Percentiles rank a stretch among this genome's conserved stretches.
Conservation (phyloP, 2,797 vertebrate genomes). For the Trematomus bernacchii region DNA sequence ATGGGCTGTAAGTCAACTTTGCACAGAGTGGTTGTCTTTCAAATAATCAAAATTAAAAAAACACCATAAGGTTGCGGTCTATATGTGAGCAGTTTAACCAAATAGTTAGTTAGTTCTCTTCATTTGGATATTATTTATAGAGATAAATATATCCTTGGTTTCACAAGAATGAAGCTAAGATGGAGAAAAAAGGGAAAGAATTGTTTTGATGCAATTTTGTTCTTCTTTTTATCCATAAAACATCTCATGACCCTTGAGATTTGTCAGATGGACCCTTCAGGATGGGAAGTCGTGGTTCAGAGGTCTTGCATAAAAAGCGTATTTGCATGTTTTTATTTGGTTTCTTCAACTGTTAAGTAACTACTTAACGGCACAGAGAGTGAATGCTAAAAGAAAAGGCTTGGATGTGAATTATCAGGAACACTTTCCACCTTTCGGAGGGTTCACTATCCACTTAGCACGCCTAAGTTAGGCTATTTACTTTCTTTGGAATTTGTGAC, state of each 20-base stretch:
- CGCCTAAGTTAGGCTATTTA: slow-evolving; percentile 29
- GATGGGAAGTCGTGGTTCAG: background rate
- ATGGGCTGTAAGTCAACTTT: too few relatives aligned
- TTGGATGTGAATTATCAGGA: background rate
- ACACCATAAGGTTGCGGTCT: background rate
- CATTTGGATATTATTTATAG: background rate
- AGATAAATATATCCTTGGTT: background rate
- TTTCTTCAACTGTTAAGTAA: background rate
- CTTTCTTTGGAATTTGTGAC: slow-evolving; percentile 56
- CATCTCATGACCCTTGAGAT: background rate
- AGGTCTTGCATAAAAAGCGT: background rate
- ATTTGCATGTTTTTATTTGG: slow-evolving; percentile 3
- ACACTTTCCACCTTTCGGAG: slow-evolving; percentile 1
- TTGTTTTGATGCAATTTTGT: background rate
- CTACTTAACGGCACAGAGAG: background rate
- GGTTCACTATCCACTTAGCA: slow-evolving; percentile 12
- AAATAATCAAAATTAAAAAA: too few relatives aligned
- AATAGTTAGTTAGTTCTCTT: background rate
- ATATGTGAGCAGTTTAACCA: background rate
- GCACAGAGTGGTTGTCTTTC: too few relatives aligned
- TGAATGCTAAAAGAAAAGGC: background rate
- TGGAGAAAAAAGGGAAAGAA: too few relatives aligned
- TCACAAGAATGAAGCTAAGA: background rate
- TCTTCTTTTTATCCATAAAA: background rate
- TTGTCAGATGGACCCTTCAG: background rate